Conservation (phyloP, 2,797 vertebrate species). For the Muraenolepis orangiensis region DNA sequence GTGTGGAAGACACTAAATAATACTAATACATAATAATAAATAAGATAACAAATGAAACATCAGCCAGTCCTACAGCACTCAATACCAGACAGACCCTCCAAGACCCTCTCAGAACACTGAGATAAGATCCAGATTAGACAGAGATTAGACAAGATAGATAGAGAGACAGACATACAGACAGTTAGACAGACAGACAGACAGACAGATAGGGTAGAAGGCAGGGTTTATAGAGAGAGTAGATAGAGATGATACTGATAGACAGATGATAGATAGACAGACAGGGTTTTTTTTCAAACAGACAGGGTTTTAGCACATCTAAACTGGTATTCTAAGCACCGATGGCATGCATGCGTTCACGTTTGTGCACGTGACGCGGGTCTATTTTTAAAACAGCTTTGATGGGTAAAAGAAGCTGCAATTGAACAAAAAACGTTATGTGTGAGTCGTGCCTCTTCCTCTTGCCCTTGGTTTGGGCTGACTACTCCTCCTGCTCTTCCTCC, state of each 20-base stretch:
- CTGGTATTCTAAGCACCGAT: neutral
- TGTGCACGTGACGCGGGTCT: neutral
- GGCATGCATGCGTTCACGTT: neutral
- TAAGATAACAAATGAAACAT: too few species aligned
- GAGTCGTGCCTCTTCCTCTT: neutral
- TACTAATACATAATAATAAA: too few species aligned
- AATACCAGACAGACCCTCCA: too few species aligned
- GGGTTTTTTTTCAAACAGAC: slow-evolving; percentile 4
- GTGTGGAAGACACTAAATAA: too few species aligned
- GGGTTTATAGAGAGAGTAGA: too few species aligned
- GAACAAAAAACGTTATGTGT: neutral
- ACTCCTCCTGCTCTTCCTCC: too few species aligned
- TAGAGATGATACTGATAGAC: neutral
- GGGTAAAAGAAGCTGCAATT: neutral
- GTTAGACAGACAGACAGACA: neutral
- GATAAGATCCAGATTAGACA: too few species aligned
- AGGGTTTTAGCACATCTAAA: neutral
- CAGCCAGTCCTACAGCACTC: too few species aligned
- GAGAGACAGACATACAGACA: neutral
- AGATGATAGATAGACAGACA: neutral
- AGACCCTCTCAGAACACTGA: too few species aligned
- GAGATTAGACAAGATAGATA: too few species aligned
- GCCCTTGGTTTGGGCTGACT: neutral
- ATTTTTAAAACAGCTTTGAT: neutral
- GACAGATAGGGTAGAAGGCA: too few species aligned